A percentile compares a stretch with the other conserved stretches of the same genome.
phyloP scores from a whole-genome alignment of 2,797 vertebrate genomes.

The Oreochromis mossambicus region DNA sequence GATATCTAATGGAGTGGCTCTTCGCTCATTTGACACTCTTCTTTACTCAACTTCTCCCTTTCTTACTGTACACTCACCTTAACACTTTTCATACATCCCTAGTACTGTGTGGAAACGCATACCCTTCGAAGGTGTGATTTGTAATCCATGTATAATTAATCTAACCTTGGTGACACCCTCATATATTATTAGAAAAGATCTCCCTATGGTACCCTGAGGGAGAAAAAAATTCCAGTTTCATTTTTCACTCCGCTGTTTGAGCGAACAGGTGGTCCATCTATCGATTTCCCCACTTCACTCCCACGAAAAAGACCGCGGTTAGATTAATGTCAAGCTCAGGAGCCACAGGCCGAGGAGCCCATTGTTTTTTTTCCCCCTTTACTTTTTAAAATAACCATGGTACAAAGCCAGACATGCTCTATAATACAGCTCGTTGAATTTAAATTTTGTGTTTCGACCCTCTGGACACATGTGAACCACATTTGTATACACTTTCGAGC shows the following conservation, averaged over 20 bases:
- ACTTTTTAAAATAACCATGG: neutral
- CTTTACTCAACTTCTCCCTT: neutral
- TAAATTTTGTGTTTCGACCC: constrained; percentile 17
- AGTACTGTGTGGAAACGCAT: constrained; percentile 31
- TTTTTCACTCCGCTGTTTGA: constrained; percentile 71
- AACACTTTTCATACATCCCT: constrained; percentile 26
- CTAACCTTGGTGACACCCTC: constrained; percentile 73
- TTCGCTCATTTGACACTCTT: neutral
- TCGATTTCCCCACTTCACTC: constrained; percentile 67
- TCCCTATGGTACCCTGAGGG: constrained; percentile 69
- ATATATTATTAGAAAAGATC: constrained; percentile 82
- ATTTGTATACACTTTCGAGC: constrained; percentile 24
- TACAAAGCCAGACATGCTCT: constrained; percentile 27
- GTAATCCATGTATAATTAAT: constrained; percentile 81
- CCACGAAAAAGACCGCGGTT: constrained; percentile 51
- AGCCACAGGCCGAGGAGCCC: constrained; percentile 43
- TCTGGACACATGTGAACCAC: neutral
- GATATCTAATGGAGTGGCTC: neutral
- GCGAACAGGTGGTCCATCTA: constrained; percentile 75
- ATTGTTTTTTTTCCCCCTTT: neutral
- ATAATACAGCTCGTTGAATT: constrained; percentile 19
- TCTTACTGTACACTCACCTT: constrained; percentile 9
- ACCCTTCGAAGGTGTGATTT: constrained; percentile 61
- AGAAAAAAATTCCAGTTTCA: constrained; percentile 54
- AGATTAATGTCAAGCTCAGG: constrained; percentile 68